These are phyloP conservation scores for Cephus nigrinus DNA, from an alignment of 2,888 invertebrate genomes.

Conservation along the genomic window DNA sequence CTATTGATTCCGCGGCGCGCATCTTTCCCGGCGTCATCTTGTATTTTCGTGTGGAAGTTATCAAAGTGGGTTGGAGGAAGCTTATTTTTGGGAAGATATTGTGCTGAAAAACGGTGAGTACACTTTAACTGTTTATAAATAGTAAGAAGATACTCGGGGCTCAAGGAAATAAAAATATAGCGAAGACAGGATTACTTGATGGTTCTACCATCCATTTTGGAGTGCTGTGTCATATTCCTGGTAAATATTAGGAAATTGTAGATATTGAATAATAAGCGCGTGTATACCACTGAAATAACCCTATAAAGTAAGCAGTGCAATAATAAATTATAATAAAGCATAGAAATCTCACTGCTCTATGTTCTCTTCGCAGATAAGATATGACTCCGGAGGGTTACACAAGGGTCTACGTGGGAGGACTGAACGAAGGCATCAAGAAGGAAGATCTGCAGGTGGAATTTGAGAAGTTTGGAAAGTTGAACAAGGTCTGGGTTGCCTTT, in stretches of 20 bases:
- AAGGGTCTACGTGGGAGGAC: conserved; percentile 90
- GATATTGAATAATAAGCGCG: not conserved
- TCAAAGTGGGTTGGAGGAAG: conserved; percentile 18
- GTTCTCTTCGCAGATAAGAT: conserved; percentile 37
- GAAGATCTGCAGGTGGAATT: conserved; percentile 92
- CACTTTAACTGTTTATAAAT: not conserved
- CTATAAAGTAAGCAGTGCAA: not conserved
- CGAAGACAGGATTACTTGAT: not conserved
- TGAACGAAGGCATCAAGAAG: conserved; percentile 89
- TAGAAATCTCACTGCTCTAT: not conserved
- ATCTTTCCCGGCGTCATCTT: conserved; percentile 33
- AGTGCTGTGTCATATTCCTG: not conserved
- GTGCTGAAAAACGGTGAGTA: not conserved
- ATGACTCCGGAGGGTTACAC: conserved; percentile 69
- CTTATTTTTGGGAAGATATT: conserved; percentile 5
- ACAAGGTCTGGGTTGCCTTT: conserved; percentile 93
- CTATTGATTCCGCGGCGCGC: conserved; percentile 41
- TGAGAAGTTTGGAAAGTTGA: conserved; percentile 91
- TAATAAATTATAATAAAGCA: not conserved
- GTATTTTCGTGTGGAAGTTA: conserved; percentile 28
- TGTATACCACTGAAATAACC: not conserved
- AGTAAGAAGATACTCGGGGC: not conserved
- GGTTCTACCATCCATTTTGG: not conserved
- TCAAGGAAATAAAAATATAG: not conserved
- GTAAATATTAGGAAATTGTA: not conserved